These are phyloP conservation scores for Caenorhabditis japonica DNA, from an alignment of 2,888 invertebrate genomes.

Conservation along the genomic window DNA sequence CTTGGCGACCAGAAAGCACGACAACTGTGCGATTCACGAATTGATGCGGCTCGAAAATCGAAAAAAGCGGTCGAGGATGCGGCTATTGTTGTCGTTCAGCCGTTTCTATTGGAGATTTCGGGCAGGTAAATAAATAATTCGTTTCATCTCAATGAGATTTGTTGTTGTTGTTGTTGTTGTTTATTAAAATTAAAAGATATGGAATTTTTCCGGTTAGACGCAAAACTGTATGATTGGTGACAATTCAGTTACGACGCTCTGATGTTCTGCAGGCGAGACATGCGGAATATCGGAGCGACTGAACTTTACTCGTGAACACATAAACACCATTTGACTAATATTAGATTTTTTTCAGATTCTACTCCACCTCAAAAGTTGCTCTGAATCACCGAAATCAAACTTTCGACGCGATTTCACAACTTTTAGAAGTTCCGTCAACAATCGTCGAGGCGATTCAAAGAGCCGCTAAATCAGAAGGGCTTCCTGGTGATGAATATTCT, in stretches of 20 bases:
- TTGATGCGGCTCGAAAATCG: conserved; percentile 38
- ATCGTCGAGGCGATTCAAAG: conserved; percentile 40
- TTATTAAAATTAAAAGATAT: too few species aligned
- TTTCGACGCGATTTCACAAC: conserved; percentile 55
- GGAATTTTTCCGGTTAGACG: too few species aligned
- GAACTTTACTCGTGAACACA: too few species aligned
- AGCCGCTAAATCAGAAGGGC: conserved; percentile 28
- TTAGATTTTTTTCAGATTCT: conserved; percentile 28
- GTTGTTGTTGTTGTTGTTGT: too few species aligned
- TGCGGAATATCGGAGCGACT: too few species aligned
- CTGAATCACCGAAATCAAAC: conserved; percentile 26
- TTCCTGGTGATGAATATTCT: conserved; percentile 36
- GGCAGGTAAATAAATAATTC: conserved; percentile 1
- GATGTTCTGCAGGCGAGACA: too few species aligned
- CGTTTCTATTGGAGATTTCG: conserved; percentile 53
- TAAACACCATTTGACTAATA: too few species aligned
- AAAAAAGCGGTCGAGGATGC: conserved; percentile 35
- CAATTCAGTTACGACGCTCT: too few species aligned
- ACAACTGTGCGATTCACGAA: conserved; percentile 26
- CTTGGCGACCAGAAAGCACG: conserved; percentile 36
- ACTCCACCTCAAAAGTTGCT: conserved; percentile 36
- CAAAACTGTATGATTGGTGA: too few species aligned
- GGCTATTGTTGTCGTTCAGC: conserved; percentile 56
- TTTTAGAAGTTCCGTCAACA: conserved; percentile 39
- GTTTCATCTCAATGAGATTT: too few species aligned